phyloP scores from a whole-genome alignment of 2,113 vertebrate species.

The Gobius niger region DNA sequence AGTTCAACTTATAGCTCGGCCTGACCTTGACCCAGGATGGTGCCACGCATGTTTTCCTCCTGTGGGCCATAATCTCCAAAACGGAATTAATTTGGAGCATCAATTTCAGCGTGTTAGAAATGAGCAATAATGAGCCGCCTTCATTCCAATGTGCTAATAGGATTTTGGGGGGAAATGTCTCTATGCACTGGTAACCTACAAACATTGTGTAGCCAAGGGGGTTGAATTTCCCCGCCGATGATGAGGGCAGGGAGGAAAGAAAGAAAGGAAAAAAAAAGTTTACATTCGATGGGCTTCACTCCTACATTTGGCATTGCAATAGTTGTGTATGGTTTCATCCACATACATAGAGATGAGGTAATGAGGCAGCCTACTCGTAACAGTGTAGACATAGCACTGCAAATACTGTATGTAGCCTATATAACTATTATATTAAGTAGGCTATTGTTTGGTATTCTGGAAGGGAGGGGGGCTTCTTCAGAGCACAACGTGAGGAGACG shows the following conservation, averaged over 20 bases:
- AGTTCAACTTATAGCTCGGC: slow-evolving; percentile 51
- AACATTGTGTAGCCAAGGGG: slow-evolving; percentile 64
- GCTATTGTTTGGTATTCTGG: no score
- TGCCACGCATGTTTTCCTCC: slow-evolving; percentile 67
- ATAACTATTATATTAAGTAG: no score
- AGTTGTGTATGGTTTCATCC: no score
- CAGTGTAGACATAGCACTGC: no score
- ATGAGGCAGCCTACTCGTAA: no score
- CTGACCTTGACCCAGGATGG: slow-evolving; percentile 77
- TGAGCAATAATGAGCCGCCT: slow-evolving; percentile 65
- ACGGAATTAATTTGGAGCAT: slow-evolving; percentile 73
- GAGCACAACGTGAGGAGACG: not conserved
- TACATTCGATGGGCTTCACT: no score
- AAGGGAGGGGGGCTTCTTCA: no score
- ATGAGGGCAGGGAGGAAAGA: no score
- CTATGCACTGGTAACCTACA: slow-evolving; percentile 67
- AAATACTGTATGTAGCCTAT: no score
- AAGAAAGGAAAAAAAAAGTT: no score
- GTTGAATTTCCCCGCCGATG: slow-evolving; percentile 26
- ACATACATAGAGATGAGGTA: no score
- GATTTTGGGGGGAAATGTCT: slow-evolving; percentile 50
- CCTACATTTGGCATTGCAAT: no score
- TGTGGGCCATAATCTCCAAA: slow-evolving; percentile 72
- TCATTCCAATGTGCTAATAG: slow-evolving; percentile 67
- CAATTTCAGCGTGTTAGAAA: slow-evolving; percentile 61